A percentile compares a stretch with the other conserved stretches of the same genome.
Conservation (phyloP, 1,140 invertebrate species). For the Globodera ellingtonae region DNA sequence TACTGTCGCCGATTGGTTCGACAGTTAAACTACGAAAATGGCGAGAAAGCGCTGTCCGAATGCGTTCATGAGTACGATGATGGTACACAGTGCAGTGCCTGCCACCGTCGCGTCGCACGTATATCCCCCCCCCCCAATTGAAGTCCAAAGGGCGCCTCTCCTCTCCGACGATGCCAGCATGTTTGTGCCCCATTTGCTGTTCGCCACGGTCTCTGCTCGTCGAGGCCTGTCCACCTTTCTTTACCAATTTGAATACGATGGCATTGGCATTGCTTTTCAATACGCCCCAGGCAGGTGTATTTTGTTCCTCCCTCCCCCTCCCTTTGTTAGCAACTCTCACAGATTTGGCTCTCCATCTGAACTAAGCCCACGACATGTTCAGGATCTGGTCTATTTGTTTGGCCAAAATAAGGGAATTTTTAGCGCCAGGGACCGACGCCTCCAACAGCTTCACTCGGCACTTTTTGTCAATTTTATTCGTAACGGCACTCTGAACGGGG, state of each 20-base stretch:
- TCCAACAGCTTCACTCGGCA: constrained; percentile 14
- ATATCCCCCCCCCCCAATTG: too few species aligned
- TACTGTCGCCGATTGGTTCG: constrained; percentile 16
- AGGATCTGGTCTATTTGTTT: constrained; percentile 23
- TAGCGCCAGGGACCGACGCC: constrained; percentile 7
- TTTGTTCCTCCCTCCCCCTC: too few species aligned
- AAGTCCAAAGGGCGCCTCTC: too few species aligned
- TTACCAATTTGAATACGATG: constrained; percentile 29
- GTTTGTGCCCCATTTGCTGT: neutral
- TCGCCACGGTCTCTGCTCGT: neutral
- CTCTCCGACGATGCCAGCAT: too few species aligned
- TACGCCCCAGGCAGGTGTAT: neutral
- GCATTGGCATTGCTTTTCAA: constrained; percentile 14
- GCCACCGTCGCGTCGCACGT: too few species aligned
- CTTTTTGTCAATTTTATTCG: constrained; percentile 22
- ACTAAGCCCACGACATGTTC: constrained; percentile 12
- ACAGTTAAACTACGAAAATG: constrained; percentile 21
- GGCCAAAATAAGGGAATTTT: constrained; percentile 18
- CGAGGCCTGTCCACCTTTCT: constrained; percentile 5
- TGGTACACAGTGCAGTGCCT: too few species aligned
- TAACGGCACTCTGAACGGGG: constrained; percentile 21
- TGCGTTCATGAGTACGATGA: neutral
- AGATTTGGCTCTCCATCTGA: constrained; percentile 1
- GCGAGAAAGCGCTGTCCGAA: constrained; percentile 1
- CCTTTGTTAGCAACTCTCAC: neutral